Evolutionary conservation across 2,113 vertebrate genomes (phyloP), one percentile per base, ranked within the genome.

Genomic region (Cnemophilus loriae): DNA sequence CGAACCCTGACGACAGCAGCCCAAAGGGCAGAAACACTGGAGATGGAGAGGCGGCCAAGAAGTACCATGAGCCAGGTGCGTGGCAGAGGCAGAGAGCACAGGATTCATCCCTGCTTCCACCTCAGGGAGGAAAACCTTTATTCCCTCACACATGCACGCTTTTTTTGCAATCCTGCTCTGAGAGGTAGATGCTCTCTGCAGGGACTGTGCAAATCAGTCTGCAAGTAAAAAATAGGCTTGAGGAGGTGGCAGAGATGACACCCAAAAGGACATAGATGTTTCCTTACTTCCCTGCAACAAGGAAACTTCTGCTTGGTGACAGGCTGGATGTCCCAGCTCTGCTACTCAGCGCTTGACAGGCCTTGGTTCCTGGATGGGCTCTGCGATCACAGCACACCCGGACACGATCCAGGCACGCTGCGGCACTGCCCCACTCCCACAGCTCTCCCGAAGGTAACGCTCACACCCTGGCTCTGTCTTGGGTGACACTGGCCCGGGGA

Each of bases 131-230:
- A 78, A 63, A 89, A 56, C 13, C 64, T 89, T 61, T n/a, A 63
- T 6, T 52, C 9, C 50, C 32, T 59, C 10, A 1, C 47, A 32
- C 10, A 7, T 0, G 5, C 15, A 46, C 1, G 2, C 2, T 4
- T 59, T 24, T 52, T 65, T 23, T 59, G 39, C 39, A 63, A 17
- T 52, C 23, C 42, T 70, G n/a, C 46, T 73, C 59, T 60, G 46
- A 0, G 2, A 69, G 46, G 59, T 10, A 84, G 35, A 47, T 4
- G 19, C 5, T 4, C 22, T 28, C 50, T n/a, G n/a, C 27, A 68
- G 52, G 68, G 5, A 64, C 35, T 3, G 4, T 14, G 27, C 30
- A 75, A 67, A 87, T 19, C 41, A 73, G 56, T 3, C 84, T 68
- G 44, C 15, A 28, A 70, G 44, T 7, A 13, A 63, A 46, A 64